Evolutionary conservation across 2,113 vertebrate species (phyloP).

Genomic region (Proteles cristata): DNA sequence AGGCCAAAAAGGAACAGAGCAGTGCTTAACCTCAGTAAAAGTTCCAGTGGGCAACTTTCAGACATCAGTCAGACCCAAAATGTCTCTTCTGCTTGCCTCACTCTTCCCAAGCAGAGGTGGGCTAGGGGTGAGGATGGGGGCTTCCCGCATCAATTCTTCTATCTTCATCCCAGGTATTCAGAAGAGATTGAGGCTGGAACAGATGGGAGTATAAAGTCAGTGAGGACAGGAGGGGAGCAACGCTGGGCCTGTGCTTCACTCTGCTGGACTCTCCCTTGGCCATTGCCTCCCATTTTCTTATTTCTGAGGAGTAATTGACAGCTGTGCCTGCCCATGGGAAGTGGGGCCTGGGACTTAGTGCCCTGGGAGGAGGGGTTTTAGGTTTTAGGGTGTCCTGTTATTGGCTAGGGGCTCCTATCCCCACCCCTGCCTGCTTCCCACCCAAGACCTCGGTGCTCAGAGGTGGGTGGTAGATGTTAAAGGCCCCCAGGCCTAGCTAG

Average conservation of each 20-base stretch:
- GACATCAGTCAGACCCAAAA: background rate
- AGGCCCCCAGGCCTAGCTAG: background rate
- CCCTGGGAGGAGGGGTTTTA: background rate
- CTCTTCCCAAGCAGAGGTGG: background rate
- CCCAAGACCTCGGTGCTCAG: background rate
- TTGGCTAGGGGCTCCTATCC: background rate
- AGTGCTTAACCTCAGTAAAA: background rate
- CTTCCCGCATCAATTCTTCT: background rate
- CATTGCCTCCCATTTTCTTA: background rate
- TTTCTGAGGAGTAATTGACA: background rate
- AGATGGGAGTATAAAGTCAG: background rate
- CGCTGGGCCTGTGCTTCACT: rapidly evolving
- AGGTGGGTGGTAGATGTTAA: background rate
- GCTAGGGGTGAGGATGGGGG: background rate
- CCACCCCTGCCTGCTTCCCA: background rate
- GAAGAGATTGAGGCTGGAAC: background rate
- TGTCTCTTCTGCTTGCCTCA: background rate
- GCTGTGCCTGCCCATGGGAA: background rate
- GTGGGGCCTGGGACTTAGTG: background rate
- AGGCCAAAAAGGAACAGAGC: background rate
- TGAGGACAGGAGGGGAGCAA: background rate
- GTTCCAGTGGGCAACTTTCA: background rate
- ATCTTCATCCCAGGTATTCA: background rate
- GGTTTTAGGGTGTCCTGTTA: background rate
- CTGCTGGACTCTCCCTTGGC: background rate